phyloP scores from a whole-genome alignment of 2,888 invertebrate species.

The Nineta flava region DNA sequence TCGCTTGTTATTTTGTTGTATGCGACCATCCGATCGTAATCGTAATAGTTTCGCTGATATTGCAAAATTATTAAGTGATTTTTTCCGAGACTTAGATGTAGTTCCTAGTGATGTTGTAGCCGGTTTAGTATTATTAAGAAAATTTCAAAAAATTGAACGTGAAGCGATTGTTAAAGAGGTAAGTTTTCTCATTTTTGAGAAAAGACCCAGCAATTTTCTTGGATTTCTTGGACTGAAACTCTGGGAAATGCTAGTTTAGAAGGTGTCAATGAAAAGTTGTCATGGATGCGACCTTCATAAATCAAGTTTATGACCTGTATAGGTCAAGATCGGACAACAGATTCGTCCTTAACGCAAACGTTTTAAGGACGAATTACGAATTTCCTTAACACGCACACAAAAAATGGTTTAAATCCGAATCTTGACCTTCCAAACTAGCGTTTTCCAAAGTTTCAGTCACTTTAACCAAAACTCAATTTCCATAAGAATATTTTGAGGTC shows the following conservation, averaged over 20 bases:
- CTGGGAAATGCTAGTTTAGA: too few relatives aligned
- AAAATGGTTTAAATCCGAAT: too few relatives aligned
- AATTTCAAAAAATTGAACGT: constrained; percentile 64
- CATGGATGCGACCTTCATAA: too few relatives aligned
- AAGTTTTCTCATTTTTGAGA: background rate
- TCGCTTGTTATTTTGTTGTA: constrained; percentile 66
- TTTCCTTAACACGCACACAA: too few relatives aligned
- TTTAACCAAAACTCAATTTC: background rate
- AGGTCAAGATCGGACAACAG: too few relatives aligned
- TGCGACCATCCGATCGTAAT: constrained; percentile 58
- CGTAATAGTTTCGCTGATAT: constrained; percentile 76
- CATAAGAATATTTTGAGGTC: background rate
- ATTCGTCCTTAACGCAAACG: too few relatives aligned
- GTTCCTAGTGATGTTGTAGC: constrained; percentile 79
- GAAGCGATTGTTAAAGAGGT: constrained; percentile 56
- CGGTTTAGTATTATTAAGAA: constrained; percentile 61
- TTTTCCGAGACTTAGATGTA: constrained; percentile 75
- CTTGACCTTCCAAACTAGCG: too few relatives aligned
- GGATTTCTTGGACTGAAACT: background rate
- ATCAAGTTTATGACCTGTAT: too few relatives aligned
- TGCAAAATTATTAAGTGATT: constrained; percentile 66
- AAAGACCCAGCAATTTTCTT: background rate
- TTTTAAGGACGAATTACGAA: too few relatives aligned
- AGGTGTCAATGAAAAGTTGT: too few relatives aligned
- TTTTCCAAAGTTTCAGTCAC: too few relatives aligned